Evolutionary conservation across 1,140 invertebrate genomes (phyloP), one percentile per base, ranked within the genome.

Genomic region (Ooceraea biroi): DNA sequence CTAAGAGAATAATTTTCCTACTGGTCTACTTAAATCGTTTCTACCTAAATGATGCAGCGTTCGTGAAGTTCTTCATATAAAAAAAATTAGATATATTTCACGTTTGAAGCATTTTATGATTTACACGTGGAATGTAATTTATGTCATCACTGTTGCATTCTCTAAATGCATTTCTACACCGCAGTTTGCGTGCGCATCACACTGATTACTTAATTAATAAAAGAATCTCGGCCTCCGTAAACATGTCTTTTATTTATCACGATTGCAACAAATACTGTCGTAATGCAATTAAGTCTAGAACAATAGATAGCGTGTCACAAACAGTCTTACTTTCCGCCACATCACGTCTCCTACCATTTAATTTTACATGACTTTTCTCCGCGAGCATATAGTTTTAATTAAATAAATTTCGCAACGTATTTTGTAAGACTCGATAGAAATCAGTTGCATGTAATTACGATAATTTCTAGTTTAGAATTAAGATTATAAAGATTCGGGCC

Each of bases 261-360:
- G 52, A 41, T 36, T 14, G 11, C 55, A 25, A 17, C 41, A 58
- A 73, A 72, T 57, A 50, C 36, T 78, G 76, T 65, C 48, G 48
- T 69, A 85, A 88, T 71, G 61, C 30, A 82, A 83, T 71, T 80
- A 66, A 63, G 17, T 44, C 76, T 69, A 48, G 78, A 19, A 87
- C 83, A 87, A 85, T 89, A 36, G 82, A 65, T 87, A 60, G 85
- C 85, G 83, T 89, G 85, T 17, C 60, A 58, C 69, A 69, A 76
- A 84, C 19, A 8, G 27, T 78, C 36, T 55, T 57, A 17, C 65
- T 25, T 77, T 22, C 25, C 22, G 30, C 46, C n/a, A 17, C 68
- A 72, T 65, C 41, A 65, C 17, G 41, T 44, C 12, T 2, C 36
- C 36, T 36, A 65, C 72, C 36, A 19, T 57, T 82, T 50, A 66